Conservation (phyloP, 2,888 invertebrate genomes). For the Microdon myrmicae region DNA sequence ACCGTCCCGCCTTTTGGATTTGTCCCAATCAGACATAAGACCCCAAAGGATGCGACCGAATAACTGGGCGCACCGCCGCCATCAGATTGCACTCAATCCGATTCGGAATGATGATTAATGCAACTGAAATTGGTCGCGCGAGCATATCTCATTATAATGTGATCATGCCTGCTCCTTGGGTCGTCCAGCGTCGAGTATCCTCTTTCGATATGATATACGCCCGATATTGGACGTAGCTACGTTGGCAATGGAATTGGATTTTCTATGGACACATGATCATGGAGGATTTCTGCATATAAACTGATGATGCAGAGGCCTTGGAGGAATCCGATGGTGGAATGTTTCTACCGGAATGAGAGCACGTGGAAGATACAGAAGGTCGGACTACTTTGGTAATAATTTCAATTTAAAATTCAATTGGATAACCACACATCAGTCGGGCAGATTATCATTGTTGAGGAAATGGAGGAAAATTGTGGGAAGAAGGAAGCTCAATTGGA, state of each 20-base stretch:
- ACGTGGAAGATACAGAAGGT: too few species aligned
- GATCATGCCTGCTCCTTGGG: conserved; percentile 49
- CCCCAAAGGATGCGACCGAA: too few species aligned
- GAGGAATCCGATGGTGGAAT: too few species aligned
- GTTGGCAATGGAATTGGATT: not conserved
- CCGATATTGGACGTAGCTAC: conserved; percentile 11
- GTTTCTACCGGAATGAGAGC: too few species aligned
- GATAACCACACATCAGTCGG: too few species aligned
- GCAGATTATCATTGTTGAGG: conserved; percentile 38
- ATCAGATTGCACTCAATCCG: too few species aligned
- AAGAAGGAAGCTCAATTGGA: too few species aligned
- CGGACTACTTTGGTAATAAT: conserved; percentile 19
- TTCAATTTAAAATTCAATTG: conserved; percentile 36
- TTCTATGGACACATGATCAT: not conserved
- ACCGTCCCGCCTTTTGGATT: conserved; percentile 14
- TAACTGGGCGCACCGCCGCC: too few species aligned
- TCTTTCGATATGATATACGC: not conserved
- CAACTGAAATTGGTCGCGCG: conserved; percentile 52
- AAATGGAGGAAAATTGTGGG: too few species aligned
- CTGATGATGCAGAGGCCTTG: too few species aligned
- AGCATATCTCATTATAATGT: conserved; percentile 53
- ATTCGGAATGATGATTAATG: conserved; percentile 52
- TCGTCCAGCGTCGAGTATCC: conserved; percentile 4
- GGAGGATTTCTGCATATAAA: not conserved
- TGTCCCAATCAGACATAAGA: conserved; percentile 19